Percentiles rank a stretch among this genome's conserved stretches.
Evolutionary conservation across 1,140 invertebrate species (phyloP).

Genomic region (Conus betulinus): DNA sequence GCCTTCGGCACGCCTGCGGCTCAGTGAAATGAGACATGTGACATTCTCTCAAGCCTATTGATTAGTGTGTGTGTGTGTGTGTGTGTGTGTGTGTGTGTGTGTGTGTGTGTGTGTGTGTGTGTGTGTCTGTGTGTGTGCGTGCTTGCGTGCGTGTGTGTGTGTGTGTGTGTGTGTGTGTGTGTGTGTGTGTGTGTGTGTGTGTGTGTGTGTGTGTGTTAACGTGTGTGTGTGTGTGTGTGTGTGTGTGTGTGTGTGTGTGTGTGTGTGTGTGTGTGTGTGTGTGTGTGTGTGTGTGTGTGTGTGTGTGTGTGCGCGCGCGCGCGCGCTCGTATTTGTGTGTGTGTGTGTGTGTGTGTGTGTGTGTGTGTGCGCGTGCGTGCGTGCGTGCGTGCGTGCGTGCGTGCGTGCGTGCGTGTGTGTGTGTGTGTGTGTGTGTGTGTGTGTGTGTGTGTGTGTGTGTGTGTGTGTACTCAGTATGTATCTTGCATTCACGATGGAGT

Average conservation of each 20-base stretch:
- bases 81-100: constrained; percentile 10
- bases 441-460: no score
- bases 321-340: neutral
- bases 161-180: neutral
- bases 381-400: neutral
- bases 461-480: no score
- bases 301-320: neutral
- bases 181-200: neutral
- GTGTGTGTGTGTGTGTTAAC: neutral
- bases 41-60: neutral
- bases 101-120: neutral
- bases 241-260: neutral
- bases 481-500: no score
- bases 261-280: neutral
- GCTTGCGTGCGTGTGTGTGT: neutral
- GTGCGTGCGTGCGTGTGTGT: neutral
- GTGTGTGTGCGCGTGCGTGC: neutral
- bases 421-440: neutral
- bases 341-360: constrained; percentile 5
- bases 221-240: neutral
- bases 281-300: constrained; percentile 6
- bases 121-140: neutral
- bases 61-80: neutral
- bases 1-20: no score
- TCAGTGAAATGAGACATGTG: no score